These are phyloP conservation scores for Diploptera punctata DNA, from an alignment of 2,888 invertebrate genomes.

Conservation along the genomic window DNA sequence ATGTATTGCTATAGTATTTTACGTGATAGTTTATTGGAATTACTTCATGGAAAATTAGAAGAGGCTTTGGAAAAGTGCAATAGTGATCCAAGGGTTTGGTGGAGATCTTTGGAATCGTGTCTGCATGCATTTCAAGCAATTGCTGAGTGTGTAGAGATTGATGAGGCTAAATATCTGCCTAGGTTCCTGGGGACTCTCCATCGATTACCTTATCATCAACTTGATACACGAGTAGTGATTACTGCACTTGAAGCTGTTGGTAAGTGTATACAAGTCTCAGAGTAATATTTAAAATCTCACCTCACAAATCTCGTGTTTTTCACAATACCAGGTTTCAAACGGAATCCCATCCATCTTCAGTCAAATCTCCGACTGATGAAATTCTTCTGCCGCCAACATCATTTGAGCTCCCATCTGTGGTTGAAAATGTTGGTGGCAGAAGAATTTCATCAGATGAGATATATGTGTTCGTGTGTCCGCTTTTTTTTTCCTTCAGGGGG, in stretches of 20 bases:
- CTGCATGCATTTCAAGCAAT: slow-evolving; percentile 70
- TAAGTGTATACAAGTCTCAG: slow-evolving; percentile 47
- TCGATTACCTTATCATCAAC: slow-evolving; percentile 66
- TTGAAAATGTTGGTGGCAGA: neutral
- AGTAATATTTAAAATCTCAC: too few relatives aligned
- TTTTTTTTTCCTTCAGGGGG: too few relatives aligned
- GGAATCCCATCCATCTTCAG: too few relatives aligned
- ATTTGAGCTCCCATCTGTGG: too few relatives aligned
- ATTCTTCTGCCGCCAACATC: too few relatives aligned
- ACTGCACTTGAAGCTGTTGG: slow-evolving; percentile 81
- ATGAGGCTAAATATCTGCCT: slow-evolving; percentile 63
- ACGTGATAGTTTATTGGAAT: slow-evolving; percentile 73
- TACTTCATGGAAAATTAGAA: slow-evolving; percentile 70
- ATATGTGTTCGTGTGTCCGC: too few relatives aligned
- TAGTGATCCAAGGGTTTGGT: slow-evolving; percentile 50
- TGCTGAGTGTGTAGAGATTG: slow-evolving; percentile 66
- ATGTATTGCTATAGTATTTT: slow-evolving; percentile 87
- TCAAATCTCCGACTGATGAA: too few relatives aligned
- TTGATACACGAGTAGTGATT: slow-evolving; percentile 67
- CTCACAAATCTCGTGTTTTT: too few relatives aligned
- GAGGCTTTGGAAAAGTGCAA: slow-evolving; percentile 59
- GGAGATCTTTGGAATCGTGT: slow-evolving; percentile 67
- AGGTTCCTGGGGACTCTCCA: slow-evolving; percentile 67
- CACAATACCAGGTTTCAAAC: too few relatives aligned
- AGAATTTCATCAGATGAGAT: too few relatives aligned